These are phyloP conservation scores for Disparrhopalites patrizii DNA, from an alignment of 2,888 invertebrate genomes.

Conservation along the genomic window DNA sequence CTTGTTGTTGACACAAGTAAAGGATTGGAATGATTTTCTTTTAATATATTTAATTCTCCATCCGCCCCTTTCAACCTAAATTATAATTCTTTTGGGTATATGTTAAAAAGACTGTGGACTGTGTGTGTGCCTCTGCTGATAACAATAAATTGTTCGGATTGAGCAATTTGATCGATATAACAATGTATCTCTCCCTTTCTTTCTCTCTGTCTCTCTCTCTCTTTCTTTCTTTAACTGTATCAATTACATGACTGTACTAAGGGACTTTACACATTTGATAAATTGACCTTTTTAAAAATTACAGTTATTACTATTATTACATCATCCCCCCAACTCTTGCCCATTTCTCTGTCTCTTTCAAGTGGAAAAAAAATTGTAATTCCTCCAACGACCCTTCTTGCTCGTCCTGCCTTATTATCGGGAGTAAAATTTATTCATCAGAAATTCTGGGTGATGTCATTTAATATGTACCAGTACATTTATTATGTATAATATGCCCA, in stretches of 20 bases:
- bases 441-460: too few relatives aligned
- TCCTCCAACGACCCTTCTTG: too few relatives aligned
- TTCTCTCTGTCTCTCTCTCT: not conserved
- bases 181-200: too few relatives aligned
- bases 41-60: not conserved
- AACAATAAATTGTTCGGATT: conserved; percentile 5
- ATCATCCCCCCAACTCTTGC: too few relatives aligned
- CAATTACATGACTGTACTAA: not conserved
- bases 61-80: conserved; percentile 10
- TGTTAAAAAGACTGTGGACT: too few relatives aligned
- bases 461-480: too few relatives aligned
- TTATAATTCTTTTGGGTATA: conserved; percentile 5
- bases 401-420: too few relatives aligned
- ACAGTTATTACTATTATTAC: conserved; percentile 1
- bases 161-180: too few relatives aligned
- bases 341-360: too few relatives aligned
- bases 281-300: conserved; percentile 2
- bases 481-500: too few relatives aligned
- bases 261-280: not conserved
- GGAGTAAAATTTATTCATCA: too few relatives aligned
- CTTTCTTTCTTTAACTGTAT: not conserved
- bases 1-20: not conserved
- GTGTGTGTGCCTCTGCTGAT: not conserved
- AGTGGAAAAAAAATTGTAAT: too few relatives aligned
- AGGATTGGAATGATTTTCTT: not conserved